A percentile compares a stretch with the other conserved stretches of the same genome.
phyloP scores from a whole-genome alignment of 2,888 invertebrate genomes.

The Diaphora mendica region DNA sequence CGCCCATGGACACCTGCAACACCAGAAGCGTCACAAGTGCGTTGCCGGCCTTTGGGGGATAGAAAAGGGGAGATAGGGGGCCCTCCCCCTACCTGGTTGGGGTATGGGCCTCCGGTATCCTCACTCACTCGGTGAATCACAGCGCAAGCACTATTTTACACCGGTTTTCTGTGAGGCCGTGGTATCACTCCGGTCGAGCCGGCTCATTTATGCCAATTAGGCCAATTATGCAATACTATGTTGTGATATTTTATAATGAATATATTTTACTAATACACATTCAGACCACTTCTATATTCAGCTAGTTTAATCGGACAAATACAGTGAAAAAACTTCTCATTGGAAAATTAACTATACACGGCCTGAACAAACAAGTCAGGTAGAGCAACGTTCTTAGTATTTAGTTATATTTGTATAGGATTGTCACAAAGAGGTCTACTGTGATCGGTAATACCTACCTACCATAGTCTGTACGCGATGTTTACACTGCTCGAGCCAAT shows the following conservation, averaged over 20 bases:
- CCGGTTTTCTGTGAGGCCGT: too few relatives aligned
- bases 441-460: slow-evolving; percentile 40
- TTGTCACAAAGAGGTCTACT: slow-evolving; percentile 41
- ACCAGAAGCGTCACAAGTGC: too few relatives aligned
- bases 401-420: slow-evolving; percentile 33
- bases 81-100: too few relatives aligned
- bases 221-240: too few relatives aligned
- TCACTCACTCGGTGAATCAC: too few relatives aligned
- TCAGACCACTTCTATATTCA: background rate
- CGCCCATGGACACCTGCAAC: too few relatives aligned
- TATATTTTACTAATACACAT: background rate
- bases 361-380: slow-evolving; percentile 18
- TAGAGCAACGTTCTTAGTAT: slow-evolving; percentile 25
- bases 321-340: background rate
- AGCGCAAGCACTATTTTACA: too few relatives aligned
- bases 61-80: too few relatives aligned
- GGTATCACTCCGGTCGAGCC: too few relatives aligned
- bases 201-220: too few relatives aligned
- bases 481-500: slow-evolving; percentile 40
- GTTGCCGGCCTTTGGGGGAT: too few relatives aligned
- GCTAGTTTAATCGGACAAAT: background rate
- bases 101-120: too few relatives aligned
- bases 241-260: background rate
- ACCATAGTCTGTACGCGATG: slow-evolving; percentile 37
- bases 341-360: background rate